Conservation (phyloP, 2,113 vertebrate genomes). For the Gymnarchus niloticus region DNA sequence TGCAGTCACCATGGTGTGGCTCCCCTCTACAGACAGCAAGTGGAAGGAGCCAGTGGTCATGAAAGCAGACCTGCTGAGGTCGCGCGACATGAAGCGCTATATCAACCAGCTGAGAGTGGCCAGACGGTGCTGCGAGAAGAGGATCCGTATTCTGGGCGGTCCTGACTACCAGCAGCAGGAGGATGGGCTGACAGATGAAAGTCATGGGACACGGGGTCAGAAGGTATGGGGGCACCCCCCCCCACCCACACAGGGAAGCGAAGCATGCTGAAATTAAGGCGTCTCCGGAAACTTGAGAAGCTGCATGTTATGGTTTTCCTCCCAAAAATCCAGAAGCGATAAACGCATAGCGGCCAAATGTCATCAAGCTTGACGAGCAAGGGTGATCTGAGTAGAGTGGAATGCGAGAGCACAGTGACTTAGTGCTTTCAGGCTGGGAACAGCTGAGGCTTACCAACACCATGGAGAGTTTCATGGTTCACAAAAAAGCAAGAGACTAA, state of each 20-base stretch:
- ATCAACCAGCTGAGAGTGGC: constrained; percentile 97
- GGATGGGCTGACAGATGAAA: constrained; percentile 74
- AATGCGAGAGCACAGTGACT: not conserved
- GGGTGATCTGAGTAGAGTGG: not conserved
- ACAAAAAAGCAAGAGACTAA: too few relatives aligned
- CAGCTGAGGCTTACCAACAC: not conserved
- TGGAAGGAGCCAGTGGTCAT: constrained; percentile 91
- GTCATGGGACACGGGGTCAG: constrained; percentile 77
- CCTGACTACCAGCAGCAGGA: constrained; percentile 83
- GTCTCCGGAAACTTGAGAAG: not conserved
- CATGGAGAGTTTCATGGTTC: too few relatives aligned
- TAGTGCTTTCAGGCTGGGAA: not conserved
- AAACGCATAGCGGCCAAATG: not conserved
- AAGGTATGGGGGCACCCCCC: constrained; percentile 61
- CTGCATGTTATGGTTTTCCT: not conserved
- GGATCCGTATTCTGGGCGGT: constrained; percentile 84
- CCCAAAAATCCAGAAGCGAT: not conserved
- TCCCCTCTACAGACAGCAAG: constrained; percentile 64
- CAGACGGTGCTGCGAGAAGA: constrained; percentile 94
- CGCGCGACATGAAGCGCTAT: constrained; percentile 94
- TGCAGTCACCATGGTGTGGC: not conserved
- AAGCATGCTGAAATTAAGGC: not conserved
- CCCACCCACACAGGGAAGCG: not conserved
- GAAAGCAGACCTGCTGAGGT: constrained; percentile 91
- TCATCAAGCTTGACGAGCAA: not conserved